Percentiles rank a stretch among this genome's conserved stretches.
These are phyloP conservation scores for Sitta carolinensis DNA, from an alignment of 2,797 vertebrate genomes.

Conservation along the genomic window DNA sequence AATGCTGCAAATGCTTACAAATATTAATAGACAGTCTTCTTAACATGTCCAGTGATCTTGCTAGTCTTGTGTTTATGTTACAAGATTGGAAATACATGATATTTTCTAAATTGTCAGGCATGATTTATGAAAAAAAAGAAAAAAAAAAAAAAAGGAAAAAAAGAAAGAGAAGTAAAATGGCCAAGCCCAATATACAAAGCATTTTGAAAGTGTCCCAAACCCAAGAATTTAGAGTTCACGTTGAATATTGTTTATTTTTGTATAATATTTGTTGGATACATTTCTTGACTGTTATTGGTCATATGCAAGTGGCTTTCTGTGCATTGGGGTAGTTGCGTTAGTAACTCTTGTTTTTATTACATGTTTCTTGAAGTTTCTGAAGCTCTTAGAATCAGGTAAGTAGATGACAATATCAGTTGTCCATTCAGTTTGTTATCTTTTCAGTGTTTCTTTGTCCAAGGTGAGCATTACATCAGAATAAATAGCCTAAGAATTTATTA, in stretches of 20 bases:
- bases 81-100: not conserved
- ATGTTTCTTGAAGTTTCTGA: not conserved
- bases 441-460: not conserved
- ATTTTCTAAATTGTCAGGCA: not conserved
- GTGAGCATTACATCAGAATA: not conserved
- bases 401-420: not conserved
- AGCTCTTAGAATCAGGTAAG: not conserved
- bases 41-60: not conserved
- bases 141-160: no score
- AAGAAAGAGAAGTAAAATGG: fast-evolving
- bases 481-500: not conserved
- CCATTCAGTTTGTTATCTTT: not conserved
- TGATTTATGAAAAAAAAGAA: not conserved
- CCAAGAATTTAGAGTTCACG: not conserved
- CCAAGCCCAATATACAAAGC: not conserved
- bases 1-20: not conserved
- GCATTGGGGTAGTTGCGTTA: not conserved
- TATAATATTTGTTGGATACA: not conserved
- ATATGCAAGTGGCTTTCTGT: not conserved
- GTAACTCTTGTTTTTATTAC: not conserved
- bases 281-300: not conserved
- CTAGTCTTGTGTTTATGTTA: not conserved
- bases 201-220: not conserved
- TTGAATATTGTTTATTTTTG: not conserved
- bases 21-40: not conserved